Evolutionary conservation across 2,888 invertebrate species (phyloP), one percentile per base, ranked within the genome.

Genomic region (Xylota segnis): DNA sequence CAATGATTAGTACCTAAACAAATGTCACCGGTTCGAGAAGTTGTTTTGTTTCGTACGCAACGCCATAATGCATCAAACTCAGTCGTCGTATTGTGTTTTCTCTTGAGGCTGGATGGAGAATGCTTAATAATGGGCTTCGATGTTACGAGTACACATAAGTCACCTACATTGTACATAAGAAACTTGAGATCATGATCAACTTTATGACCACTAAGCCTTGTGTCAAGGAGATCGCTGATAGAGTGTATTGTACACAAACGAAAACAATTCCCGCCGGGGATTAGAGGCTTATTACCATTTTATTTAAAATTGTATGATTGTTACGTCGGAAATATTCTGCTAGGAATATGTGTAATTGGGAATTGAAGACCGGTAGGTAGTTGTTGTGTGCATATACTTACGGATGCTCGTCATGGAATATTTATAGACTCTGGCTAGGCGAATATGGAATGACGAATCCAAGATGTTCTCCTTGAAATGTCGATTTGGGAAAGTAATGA

Each of bases 201-300:
- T 81, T 74, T 81, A 81, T 81, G 50, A 59, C 74, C 74, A 66
- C 50, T 74, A 59, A 66, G 52, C 29, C 79, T 66, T 74, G 59
- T 74, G 65, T 81, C 79, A 81, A 81, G 79, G 79, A 74, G 66
- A 81, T 74, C 79, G 23, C 52, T 74, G 79, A 79, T 79, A 50
- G 52, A 59, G 23, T 66, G 40, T 32, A 61, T 18, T 59, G 58
- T 59, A 37, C 2, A 40, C 34, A 16, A 12, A 65, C 23, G 58
- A 27, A 27, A 45, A 45, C 34, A 18, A 6, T 43, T 34, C 43
- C 43, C 43, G 16, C 12, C 59, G 59, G 72, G 65, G 72, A 72
- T 23, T 37, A 40, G 16, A 32, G 6, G 27, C 43, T 66, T 65
- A 27, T 66, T 37, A 54, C 45, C 29, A 52, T 76, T 77, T 52